Percentiles rank a stretch among this genome's conserved stretches.
These are phyloP conservation scores for Rhynchophorus ferrugineus DNA, from an alignment of 1,140 invertebrate genomes.

Conservation along the genomic window DNA sequence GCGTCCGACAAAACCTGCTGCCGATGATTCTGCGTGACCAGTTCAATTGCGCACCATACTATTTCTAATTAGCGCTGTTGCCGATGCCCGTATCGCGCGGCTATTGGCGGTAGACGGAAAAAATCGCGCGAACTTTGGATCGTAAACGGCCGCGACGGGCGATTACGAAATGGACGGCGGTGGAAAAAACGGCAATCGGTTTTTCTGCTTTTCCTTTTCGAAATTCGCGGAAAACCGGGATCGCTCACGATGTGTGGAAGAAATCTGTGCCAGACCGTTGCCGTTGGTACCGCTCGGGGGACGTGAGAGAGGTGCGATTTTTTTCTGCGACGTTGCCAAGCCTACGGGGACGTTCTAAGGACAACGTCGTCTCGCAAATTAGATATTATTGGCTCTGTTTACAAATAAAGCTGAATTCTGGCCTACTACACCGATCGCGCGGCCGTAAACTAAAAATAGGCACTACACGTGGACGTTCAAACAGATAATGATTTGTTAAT, in stretches of 20 bases:
- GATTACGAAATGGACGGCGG: no score
- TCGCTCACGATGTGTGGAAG: no score
- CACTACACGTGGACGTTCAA: slow-evolving; percentile 3
- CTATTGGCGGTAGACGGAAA: neutral
- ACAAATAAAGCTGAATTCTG: neutral
- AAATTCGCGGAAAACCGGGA: no score
- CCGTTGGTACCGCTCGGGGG: no score
- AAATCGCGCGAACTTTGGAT: neutral
- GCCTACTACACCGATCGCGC: neutral
- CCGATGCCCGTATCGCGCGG: neutral
- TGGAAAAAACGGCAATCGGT: no score
- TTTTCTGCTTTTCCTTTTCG: no score
- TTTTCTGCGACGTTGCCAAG: neutral
- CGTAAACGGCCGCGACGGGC: no score
- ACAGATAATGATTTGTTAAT: neutral
- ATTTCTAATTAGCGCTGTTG: neutral
- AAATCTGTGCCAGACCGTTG: neutral
- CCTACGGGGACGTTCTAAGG: neutral
- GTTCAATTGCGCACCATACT: neutral
- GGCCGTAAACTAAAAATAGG: no score
- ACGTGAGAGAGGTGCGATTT: neutral
- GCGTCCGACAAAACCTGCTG: no score
- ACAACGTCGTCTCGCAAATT: neutral
- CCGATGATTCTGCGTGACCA: no score
- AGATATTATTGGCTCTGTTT: neutral